Percentiles rank a stretch among this genome's conserved stretches.
Evolutionary conservation across 2,888 invertebrate species (phyloP).

Genomic region (Macrosoma leucophasiata): DNA sequence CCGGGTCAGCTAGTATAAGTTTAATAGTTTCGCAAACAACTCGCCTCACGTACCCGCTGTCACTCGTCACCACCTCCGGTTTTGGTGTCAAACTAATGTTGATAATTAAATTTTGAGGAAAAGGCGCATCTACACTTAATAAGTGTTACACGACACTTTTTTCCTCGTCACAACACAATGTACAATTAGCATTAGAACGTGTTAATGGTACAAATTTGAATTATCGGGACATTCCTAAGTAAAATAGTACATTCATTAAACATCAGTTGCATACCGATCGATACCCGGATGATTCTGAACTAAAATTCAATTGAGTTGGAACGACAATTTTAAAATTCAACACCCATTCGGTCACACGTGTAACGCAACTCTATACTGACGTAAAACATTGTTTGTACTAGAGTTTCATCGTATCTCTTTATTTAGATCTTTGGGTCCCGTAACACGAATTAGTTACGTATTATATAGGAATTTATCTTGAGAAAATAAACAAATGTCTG

Average conservation of each 20-base stretch:
- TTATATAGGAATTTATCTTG: no score
- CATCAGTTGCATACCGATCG: no score
- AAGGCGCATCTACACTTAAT: slow-evolving; percentile 55
- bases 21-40: slow-evolving; percentile 59
- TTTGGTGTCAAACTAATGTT: slow-evolving; percentile 61
- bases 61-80: slow-evolving; percentile 43
- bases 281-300: no score
- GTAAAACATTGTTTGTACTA: no score
- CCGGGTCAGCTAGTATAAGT: no score
- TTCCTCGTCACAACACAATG: slow-evolving; percentile 48
- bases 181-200: slow-evolving; percentile 64
- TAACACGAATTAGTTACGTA: no score
- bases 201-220: slow-evolving; percentile 64
- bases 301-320: no score
- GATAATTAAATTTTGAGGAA: slow-evolving; percentile 71
- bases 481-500: slow-evolving; percentile 50
- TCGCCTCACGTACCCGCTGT: slow-evolving; percentile 33
- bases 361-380: no score
- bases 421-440: not conserved
- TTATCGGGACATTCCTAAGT: slow-evolving; percentile 44
- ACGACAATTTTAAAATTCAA: no score
- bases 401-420: no score
- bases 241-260: slow-evolving; percentile 26
- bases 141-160: slow-evolving; percentile 61
- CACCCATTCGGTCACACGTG: no score